Evolutionary conservation across 2,888 invertebrate genomes (phyloP).

Genomic region (Aromia moschata): DNA sequence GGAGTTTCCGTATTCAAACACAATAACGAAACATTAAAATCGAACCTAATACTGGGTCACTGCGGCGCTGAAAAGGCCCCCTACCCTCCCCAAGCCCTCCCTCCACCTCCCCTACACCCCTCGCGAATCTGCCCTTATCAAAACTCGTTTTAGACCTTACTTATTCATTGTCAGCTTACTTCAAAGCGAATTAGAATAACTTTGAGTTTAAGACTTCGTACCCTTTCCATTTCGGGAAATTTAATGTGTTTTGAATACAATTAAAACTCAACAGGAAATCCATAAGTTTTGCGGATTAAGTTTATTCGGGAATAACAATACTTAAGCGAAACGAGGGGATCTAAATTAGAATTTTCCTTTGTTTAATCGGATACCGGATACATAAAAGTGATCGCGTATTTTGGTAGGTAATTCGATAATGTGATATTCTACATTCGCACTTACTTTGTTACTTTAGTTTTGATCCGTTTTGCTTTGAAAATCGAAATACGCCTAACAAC

Average conservation of each 20-base stretch:
- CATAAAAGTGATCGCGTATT: neutral
- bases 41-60: conserved; percentile 33
- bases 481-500: no score
- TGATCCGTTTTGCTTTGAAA: no score
- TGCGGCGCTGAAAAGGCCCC: neutral
- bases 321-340: conserved; percentile 28
- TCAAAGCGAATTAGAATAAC: conserved; percentile 56
- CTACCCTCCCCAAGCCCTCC: conserved; percentile 19
- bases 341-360: conserved; percentile 25
- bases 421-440: no score
- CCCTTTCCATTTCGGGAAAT: conserved; percentile 43
- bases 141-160: conserved; percentile 56
- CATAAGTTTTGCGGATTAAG: conserved; percentile 40
- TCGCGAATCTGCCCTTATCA: conserved; percentile 49
- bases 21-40: conserved; percentile 42
- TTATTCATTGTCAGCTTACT: conserved; percentile 58
- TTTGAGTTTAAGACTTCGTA: conserved; percentile 46
- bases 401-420: neutral
- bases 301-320: conserved; percentile 41
- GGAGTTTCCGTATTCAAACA: conserved; percentile 44
- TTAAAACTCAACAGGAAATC: conserved; percentile 43
- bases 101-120: conserved; percentile 25
- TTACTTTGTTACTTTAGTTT: no score
- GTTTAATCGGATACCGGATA: neutral
- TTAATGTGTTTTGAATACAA: conserved; percentile 48